phyloP scores from a whole-genome alignment of 2,888 invertebrate genomes.

The Eristalinus aeneus region DNA sequence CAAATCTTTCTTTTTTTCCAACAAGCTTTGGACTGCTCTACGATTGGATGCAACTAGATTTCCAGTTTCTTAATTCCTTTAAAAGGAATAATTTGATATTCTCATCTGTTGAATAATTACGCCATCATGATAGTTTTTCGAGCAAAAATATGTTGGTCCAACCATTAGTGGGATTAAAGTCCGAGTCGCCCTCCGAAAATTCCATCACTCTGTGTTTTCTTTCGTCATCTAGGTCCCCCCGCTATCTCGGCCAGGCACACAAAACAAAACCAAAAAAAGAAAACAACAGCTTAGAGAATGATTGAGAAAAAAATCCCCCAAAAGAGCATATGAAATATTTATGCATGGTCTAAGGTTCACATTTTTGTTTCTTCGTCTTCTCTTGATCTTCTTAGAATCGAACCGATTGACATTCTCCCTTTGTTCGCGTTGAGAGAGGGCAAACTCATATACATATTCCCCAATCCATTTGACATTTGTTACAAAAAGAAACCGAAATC shows the following conservation, averaged over 20 bases:
- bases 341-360: constrained; percentile 51
- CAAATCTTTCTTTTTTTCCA: too few species aligned
- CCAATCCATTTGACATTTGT: constrained; percentile 46
- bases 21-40: not conserved
- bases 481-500: constrained; percentile 8
- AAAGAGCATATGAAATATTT: constrained; percentile 64
- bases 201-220: constrained; percentile 23
- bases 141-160: constrained; percentile 51
- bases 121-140: constrained; percentile 62
- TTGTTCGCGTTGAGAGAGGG: constrained; percentile 12
- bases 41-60: not conserved
- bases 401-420: constrained; percentile 67
- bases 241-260: not conserved
- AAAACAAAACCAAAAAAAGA: not conserved
- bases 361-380: constrained; percentile 10
- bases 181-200: constrained; percentile 26
- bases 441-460: constrained; percentile 62
- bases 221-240: constrained; percentile 4
- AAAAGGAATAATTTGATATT: constrained; percentile 50
- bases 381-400: constrained; percentile 64
- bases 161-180: constrained; percentile 60
- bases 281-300: constrained; percentile 56
- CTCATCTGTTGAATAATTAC: constrained; percentile 64
- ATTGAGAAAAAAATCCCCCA: constrained; percentile 44
- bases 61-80: constrained; percentile 48